Base-by-base conservation (phyloP, 2,888 invertebrate genomes). In the Dolomedes plantarius region DNA sequence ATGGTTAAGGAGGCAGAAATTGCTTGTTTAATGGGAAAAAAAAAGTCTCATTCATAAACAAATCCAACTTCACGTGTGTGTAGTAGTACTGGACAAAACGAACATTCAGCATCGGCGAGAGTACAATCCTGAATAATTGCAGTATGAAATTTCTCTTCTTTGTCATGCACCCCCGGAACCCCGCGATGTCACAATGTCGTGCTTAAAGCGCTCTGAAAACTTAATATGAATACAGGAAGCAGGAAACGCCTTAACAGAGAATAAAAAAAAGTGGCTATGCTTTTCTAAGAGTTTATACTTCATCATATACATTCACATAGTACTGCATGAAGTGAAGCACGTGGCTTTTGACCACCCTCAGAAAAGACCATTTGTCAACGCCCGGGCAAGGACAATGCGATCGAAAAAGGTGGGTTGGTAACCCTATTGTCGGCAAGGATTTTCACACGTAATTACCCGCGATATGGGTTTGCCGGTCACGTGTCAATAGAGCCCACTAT, bases 391-490 rank as follows among this genome's bases (percentile, higher is more conserved):
- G 71, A 83, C 82, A 83, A 83, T 65, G 64, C 71, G 16, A 72
- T 69, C 16, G 64, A 76, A 83, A 72, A 65, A 41, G 56, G 39
- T 69, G 82, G 76, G 62, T 46, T 46, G 73, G 71, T 64, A 64
- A 46, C 74, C 73, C 46, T 75, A 86, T 86, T 86, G 85, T 86
- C 62, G 74, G 78, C 77, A 69, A 19, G 73, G 79, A 74, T 86
- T 86, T 86, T 86, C 85, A 79, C 85, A 86, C 85, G 78, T 86
- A 86, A 86, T 86, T 86, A 79, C 85, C 62, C 79, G 41, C 78
- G 85, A 74, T 86, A 78, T 86, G 77, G 83, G 77, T 65, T 76
- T 46, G 36, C 73, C 68, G 69, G 79, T 73, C 85, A 86, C 85
- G 85, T 86, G 85, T 78, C 85, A 85, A 85, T 78, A 68, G 83